phyloP scores from a whole-genome alignment of 2,113 vertebrate species.

The Poicephalus gulielmi region DNA sequence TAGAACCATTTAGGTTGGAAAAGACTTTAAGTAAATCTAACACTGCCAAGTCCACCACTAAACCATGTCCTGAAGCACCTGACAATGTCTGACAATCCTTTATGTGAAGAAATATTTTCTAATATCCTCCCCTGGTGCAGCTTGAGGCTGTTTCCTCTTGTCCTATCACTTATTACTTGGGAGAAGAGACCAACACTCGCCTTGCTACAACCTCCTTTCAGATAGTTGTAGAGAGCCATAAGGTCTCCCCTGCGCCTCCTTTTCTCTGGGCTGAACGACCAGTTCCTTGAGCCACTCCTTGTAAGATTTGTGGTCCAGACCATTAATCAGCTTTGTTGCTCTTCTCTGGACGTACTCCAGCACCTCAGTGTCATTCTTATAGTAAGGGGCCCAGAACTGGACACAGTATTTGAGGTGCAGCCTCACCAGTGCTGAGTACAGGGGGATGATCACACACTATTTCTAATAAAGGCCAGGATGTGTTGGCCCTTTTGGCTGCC shows the following conservation, averaged over 20 bases:
- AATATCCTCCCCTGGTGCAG: background rate
- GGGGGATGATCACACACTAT: no score
- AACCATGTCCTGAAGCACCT: background rate
- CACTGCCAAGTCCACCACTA: background rate
- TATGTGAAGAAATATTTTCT: background rate
- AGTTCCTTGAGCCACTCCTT: background rate
- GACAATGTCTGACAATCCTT: background rate
- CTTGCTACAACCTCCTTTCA: background rate
- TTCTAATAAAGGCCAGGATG: background rate
- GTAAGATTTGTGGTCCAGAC: background rate
- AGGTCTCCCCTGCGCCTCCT: background rate
- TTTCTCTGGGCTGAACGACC: background rate
- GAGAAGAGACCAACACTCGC: rapidly evolving
- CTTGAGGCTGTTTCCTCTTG: background rate
- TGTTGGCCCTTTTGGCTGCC: background rate
- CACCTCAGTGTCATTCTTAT: background rate
- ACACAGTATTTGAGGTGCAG: background rate
- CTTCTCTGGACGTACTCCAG: background rate
- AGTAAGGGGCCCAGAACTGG: background rate
- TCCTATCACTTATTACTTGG: background rate
- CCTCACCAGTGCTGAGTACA: background rate
- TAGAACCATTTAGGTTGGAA: background rate
- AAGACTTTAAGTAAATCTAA: background rate
- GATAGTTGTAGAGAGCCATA: background rate
- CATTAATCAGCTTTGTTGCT: background rate